Base-by-base conservation (phyloP, 1,140 invertebrate genomes). In the Acromyrmex echinatior region DNA sequence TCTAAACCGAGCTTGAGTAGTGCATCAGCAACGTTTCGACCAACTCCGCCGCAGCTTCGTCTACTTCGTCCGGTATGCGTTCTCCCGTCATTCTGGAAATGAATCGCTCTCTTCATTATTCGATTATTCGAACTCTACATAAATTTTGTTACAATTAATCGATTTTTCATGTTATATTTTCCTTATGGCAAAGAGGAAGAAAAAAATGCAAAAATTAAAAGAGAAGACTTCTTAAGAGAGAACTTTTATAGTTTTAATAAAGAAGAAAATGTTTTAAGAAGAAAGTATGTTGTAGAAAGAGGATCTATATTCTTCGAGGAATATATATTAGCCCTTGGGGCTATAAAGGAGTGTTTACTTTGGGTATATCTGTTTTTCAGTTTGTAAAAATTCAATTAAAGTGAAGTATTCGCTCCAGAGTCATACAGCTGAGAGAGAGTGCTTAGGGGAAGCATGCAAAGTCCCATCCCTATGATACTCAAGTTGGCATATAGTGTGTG, bases 21-120 rank as follows among this genome's bases (percentile, higher is more conserved):
- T 65, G 97, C 97, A 88, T 99, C 98, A 0, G 98, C 98, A n/a
- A 99, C 96, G 92, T 99, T 99, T 51, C 98, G 96, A 0, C 97
- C 99, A 0, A 99, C 99, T 14, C 99, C 99, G 3, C 99, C 99
- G 16, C 96, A 97, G 60, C 96, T 96, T 82, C 96, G 96, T n/a
- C 95, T 95, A 63, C 97, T 96, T 78, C 95, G 94, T 12, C 97
- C 97, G 1, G 93, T 92, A 91, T 98, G 97, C n/a, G 98, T 98
- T 86, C 97, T 96, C 4, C 98, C 98, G 93, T 98, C 97, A 53
- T 97, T 91, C 97, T 98, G 95, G 31, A 96, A 96, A 74, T 68
- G 3, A 87, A 45, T 58, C 2, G 7, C 1, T 58, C 39, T 39
- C 60, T 51, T 49, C 16, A 58, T n/a, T n/a, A n/a, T n/a, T n/a